Evolutionary conservation across 1,140 invertebrate genomes (phyloP), one percentile per base, ranked within the genome.

Genomic region (Xylocopa sonorina): DNA sequence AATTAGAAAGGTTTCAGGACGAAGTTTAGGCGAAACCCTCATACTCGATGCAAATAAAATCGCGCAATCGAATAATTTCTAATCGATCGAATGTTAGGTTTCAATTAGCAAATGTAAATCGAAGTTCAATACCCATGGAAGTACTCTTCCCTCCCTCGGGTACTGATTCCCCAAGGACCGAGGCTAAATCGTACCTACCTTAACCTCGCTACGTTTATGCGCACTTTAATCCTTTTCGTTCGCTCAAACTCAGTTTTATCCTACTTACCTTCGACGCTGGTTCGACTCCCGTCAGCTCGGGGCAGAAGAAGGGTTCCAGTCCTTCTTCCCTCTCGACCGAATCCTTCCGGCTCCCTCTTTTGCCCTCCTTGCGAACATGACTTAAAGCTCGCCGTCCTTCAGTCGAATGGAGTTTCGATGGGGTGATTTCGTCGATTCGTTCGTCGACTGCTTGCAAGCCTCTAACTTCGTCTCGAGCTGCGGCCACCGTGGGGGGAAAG

Each of bases 311-410:
- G 82, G 79, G 68, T 80, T 78, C 80, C 71, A 67, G 69, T 87
- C 68, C 74, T 82, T 80, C 74, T 80, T 72, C 85, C 75, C 77
- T 80, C 83, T 79, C 74, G 72, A 81, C 82, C 82, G 83, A 75
- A 84, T 85, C 80, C 84, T 84, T 82, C 67, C 79, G 69, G 63
- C 74, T 77, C 68, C 86, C 72, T 81, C 78, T 81, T 85, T 80
- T 85, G 72, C 85, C 79, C 79, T 87, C 75, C 85, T 87, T 87
- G 81, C 82, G 85, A 87, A 74, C 85, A 75, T 76, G 82, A 87
- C 85, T 87, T 85, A 87, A 87, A 87, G 84, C 86, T 85, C 78
- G 58, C 83, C 83, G 78, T 84, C 80, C 80, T 85, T 87, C 78
- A 72, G 68, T 43, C 86, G 80, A 82, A 85, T 78, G 84, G 84